Base-by-base conservation (phyloP, 2,797 vertebrate genomes). In the Siniperca obscura region DNA sequence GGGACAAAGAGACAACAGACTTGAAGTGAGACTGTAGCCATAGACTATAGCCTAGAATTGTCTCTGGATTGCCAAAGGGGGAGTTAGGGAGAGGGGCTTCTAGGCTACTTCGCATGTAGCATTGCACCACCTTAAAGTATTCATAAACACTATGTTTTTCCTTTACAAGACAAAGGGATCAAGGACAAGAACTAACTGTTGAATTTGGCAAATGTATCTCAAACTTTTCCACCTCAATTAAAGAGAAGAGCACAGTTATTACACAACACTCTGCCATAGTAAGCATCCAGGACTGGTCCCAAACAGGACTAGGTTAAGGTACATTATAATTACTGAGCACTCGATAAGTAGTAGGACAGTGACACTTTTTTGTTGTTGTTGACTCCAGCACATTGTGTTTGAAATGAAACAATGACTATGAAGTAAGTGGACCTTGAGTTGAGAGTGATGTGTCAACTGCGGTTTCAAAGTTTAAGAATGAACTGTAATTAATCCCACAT, bases 111-210 rank as follows among this genome's bases (percentile, higher is more conserved):
- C 38, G 14, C 36, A 62, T 21, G 14, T 21, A 56, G 3, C 68
- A 27, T 19, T 57, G 22, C 53, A 66, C 22, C 36, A 27, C 44
- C 44, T 52, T 21, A 22, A 52, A 27, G 16, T 21, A 21, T 64
- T 74, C 16, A 42, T 11, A 74, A 40, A 53, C 22, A 50, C 48
- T 50, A 56, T 52, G 42, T 38, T 76, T 69, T 48, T 59, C 2
- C 17, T 66, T 56, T n/a, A 75, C 19, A 69, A 36, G 34, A 61
- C 7, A 38, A 50, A n/a, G 5, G 30, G 22, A 17, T 61, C 3
- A 40, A 38, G 48, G 8, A 16, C 34, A 6, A 30, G 19, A 40
- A 44, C 14, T n/a, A 38, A 61, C 19, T 38, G 19, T 4, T 68
- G 46, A 40, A 40, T 22, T 22, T 7, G 44, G 17, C 9, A 21